Evolutionary conservation across 2,113 vertebrate species (phyloP).

Genomic region (Albula glossodonta): DNA sequence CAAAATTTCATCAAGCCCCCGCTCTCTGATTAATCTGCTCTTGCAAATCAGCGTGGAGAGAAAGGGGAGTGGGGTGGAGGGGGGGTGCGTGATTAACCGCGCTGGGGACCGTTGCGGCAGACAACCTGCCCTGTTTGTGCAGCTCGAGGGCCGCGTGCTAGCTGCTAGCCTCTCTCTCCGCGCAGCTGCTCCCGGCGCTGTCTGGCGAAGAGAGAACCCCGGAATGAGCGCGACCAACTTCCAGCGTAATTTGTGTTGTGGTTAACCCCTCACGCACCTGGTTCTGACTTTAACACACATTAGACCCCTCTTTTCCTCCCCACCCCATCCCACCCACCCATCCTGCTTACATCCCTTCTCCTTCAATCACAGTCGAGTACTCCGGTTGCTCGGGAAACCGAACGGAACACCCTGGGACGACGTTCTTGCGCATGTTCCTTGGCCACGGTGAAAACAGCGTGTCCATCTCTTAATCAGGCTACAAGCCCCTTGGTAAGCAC

Average conservation of each 20-base stretch:
- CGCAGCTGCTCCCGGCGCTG: conserved; percentile 58
- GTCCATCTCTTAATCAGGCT: background rate
- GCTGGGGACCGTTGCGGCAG: conserved; percentile 74
- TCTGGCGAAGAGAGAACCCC: conserved; percentile 55
- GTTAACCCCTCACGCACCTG: conserved; percentile 51
- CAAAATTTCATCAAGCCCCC: conserved; percentile 98
- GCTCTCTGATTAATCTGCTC: conserved; percentile 97
- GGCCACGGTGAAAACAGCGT: background rate
- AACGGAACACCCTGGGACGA: conserved; percentile 6
- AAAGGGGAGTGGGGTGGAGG: conserved; percentile 58
- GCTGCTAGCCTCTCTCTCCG: conserved; percentile 31
- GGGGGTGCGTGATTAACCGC: conserved; percentile 89
- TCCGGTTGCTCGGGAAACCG: conserved; percentile 17
- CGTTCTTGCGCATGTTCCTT: background rate
- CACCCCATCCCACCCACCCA: background rate
- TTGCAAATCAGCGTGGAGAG: conserved; percentile 81
- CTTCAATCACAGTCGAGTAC: conserved; percentile 25
- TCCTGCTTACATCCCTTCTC: background rate
- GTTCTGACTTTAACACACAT: conserved; percentile 39
- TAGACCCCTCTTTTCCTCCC: conserved; percentile 20
- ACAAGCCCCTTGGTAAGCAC: background rate
- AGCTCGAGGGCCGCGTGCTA: conserved; percentile 56
- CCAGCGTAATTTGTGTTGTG: conserved; percentile 49
- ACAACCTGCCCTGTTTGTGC: conserved; percentile 69
- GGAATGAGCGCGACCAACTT: conserved; percentile 47